Evolutionary conservation across 2,797 vertebrate species (phyloP), one percentile per base, ranked within the genome.

Genomic region (Emys orbicularis): DNA sequence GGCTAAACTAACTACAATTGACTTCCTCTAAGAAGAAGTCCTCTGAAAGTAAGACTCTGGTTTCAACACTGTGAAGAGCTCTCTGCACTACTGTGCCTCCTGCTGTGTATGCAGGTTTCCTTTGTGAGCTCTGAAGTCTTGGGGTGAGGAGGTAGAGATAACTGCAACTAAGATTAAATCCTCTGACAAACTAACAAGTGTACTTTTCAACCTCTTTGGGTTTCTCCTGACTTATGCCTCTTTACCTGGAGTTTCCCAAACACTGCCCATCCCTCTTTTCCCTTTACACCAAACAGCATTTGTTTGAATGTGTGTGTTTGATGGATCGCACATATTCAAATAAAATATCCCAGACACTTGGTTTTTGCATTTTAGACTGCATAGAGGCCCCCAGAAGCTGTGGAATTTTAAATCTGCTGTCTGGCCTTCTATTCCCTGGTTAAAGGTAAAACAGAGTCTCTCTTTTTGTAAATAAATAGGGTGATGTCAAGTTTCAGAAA

Each of bases 381-480:
- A 85, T 84, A 65, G 53, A 41, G 21, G 6, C 19, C 0, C 1
- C 84, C 65, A 86, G 83, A 85, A 21, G 47, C 88, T 80, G 53
- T 23, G 72, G 53, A 72, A 85, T 47, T 80, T 77, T 12, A 92
- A 90, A 86, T 82, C 1, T 84, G 88, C 79, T 21, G 87, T 23
- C 47, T 85, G 47, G 12, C 12, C 53, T 90, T 44, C 10, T 15
- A 29, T 84, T 94, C 82, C 7, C 23, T 59, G 65, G 61, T 41
- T 91, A 92, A 65, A 65, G 9, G 94, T 89, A 95, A 82, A 0
- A 1, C 49, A 82, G 53, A 91, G 5, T 11, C 18, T 9, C 1
- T 5, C 13, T 2, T 86, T 47, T 88, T 92, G 80, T 74, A 94
- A 96, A 90, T 95, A 91, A 89, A 89, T 53, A 76, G 3, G 84